Evolutionary conservation across 2,888 invertebrate genomes (phyloP).

Genomic region (Agrenia bidenticulata): DNA sequence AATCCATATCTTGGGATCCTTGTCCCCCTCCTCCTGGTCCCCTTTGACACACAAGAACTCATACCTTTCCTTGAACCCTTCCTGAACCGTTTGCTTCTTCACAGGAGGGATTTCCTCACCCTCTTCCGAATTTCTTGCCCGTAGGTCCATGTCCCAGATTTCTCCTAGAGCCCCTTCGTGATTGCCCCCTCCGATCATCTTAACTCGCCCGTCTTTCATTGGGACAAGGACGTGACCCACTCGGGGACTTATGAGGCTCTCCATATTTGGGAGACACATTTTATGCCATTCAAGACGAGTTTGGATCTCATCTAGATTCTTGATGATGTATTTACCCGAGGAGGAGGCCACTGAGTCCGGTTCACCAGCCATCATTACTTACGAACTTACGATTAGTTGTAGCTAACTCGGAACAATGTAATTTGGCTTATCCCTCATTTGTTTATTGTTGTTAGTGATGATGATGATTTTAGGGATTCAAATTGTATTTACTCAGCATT

Average conservation of each 20-base stretch:
- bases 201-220: neutral
- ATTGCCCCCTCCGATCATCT: slow-evolving; percentile 35
- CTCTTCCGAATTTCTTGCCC: neutral
- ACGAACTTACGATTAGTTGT: too few species aligned
- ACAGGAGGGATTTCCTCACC: slow-evolving; percentile 17
- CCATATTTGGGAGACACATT: slow-evolving; percentile 7
- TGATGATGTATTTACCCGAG: neutral
- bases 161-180: slow-evolving; percentile 28
- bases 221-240: slow-evolving; percentile 28
- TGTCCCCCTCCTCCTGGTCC: neutral
- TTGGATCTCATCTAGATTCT: slow-evolving; percentile 6
- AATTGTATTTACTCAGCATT: too few species aligned
- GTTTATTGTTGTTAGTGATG: too few species aligned
- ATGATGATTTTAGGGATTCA: too few species aligned
- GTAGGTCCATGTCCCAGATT: slow-evolving; percentile 19
- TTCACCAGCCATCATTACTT: too few species aligned
- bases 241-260: slow-evolving; percentile 20
- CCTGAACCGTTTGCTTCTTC: too few species aligned
- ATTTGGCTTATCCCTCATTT: too few species aligned
- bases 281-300: slow-evolving; percentile 18
- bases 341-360: too few species aligned
- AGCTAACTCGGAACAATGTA: too few species aligned
- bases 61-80: slow-evolving; percentile 22
- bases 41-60: slow-evolving; percentile 25
- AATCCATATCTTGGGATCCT: slow-evolving; percentile 21